These are phyloP conservation scores for Aplysina aerophoba DNA, from an alignment of 37 sponge, comb jelly and placozoan species.

Conservation along the genomic window DNA sequence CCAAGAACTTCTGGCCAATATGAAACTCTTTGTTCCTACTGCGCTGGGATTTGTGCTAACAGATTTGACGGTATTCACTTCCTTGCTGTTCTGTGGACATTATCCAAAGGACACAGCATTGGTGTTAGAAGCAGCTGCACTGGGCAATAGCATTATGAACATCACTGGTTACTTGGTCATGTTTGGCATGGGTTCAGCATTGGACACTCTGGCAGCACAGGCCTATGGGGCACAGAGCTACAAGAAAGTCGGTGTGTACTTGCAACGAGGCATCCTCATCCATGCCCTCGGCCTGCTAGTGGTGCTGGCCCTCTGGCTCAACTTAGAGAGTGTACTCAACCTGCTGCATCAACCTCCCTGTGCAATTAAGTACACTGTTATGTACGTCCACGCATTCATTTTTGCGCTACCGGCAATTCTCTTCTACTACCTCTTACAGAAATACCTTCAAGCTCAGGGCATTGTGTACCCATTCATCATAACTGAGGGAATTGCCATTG, in stretches of 20 bases:
- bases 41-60: conserved; percentile 14
- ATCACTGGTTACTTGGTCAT: conserved; percentile 5
- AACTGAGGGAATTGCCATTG: conserved; percentile 13
- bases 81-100: conserved; percentile 18
- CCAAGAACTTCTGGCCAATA: background rate
- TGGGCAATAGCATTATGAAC: conserved; percentile 5
- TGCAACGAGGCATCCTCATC: conserved; percentile 68
- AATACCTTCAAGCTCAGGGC: conserved; percentile 72
- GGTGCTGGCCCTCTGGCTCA: conserved; percentile 53
- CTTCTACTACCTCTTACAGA: conserved; percentile 41
- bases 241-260: conserved; percentile 60
- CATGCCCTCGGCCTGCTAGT: conserved; percentile 27
- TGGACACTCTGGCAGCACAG: conserved; percentile 45
- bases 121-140: background rate
- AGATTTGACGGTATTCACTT: conserved; percentile 32
- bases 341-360: conserved; percentile 58
- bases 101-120: background rate
- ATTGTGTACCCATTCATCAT: conserved; percentile 59
- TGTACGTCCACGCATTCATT: background rate
- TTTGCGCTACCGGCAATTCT: conserved; percentile 5
- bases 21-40: background rate
- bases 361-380: conserved; percentile 43
- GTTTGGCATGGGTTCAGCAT: background rate
- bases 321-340: conserved; percentile 63
- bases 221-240: conserved; percentile 70